phyloP scores from a whole-genome alignment of 1,140 invertebrate species.

The Microplitis mediator region DNA sequence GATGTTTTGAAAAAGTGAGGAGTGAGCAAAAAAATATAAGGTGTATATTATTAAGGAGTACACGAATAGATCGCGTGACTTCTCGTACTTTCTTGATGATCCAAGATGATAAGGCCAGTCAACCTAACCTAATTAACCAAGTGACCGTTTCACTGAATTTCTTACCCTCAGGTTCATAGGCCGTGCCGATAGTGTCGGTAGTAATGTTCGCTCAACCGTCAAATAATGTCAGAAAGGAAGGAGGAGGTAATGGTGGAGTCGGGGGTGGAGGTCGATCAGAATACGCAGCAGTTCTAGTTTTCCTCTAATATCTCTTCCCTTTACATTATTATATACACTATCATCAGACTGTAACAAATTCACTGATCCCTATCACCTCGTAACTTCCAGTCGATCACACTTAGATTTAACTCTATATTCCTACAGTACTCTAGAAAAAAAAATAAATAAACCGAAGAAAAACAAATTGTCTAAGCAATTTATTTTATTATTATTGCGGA shows the following conservation, averaged over 20 bases:
- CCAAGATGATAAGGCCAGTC: slow-evolving; percentile 38
- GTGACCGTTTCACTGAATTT: slow-evolving; percentile 32
- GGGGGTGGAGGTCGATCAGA: too few relatives aligned
- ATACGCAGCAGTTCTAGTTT: too few relatives aligned
- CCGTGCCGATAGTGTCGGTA: not conserved
- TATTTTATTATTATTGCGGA: too few relatives aligned
- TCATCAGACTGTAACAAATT: not conserved
- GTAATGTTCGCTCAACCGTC: slow-evolving; percentile 7
- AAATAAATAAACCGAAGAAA: not conserved
- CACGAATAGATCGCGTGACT: slow-evolving; percentile 40
- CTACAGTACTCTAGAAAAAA: not conserved
- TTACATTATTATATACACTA: not conserved
- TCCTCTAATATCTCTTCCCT: too few relatives aligned
- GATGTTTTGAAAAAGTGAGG: not conserved
- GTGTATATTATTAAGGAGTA: not conserved
- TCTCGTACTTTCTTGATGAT: slow-evolving; percentile 26
- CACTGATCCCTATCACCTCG: slow-evolving; percentile 1
- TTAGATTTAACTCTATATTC: not conserved
- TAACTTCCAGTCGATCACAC: not conserved
- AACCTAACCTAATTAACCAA: slow-evolving; percentile 44
- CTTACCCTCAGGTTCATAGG: slow-evolving; percentile 15
- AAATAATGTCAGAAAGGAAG: not conserved
- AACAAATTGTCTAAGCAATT: not conserved
- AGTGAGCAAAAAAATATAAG: not conserved
- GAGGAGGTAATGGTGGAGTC: not conserved